Percentiles rank a stretch among this genome's conserved stretches.
These are phyloP conservation scores for Ammodytes marinus DNA, from an alignment of 2,113 vertebrate species.

Conservation along the genomic window DNA sequence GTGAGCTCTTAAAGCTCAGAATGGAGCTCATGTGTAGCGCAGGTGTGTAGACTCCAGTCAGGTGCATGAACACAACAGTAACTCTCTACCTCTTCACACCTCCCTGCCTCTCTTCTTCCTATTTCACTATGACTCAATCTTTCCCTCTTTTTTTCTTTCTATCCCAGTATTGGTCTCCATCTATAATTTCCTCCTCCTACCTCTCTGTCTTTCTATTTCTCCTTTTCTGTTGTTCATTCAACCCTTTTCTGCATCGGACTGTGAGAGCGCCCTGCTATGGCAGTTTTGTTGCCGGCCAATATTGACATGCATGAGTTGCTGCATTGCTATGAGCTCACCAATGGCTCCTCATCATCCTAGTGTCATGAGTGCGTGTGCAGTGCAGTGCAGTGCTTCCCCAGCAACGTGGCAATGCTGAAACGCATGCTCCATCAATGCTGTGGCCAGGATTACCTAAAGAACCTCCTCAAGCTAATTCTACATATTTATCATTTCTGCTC, in stretches of 20 bases:
- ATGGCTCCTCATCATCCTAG: conserved; percentile 58
- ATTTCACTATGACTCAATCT: conserved; percentile 29
- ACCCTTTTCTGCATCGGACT: conserved; percentile 70
- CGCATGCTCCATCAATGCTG: conserved; percentile 79
- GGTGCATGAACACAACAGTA: conserved; percentile 79
- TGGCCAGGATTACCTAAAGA: conserved; percentile 80
- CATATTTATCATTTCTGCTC: conserved; percentile 61
- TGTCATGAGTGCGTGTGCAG: conserved; percentile 66
- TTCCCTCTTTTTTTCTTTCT: conserved; percentile 9
- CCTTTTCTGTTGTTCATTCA: conserved; percentile 19
- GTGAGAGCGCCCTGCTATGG: conserved; percentile 77
- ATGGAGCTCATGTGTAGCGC: conserved; percentile 83
- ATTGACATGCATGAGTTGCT: conserved; percentile 81
- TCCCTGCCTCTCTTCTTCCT: conserved; percentile 41
- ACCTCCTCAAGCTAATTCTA: conserved; percentile 76
- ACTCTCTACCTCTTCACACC: conserved; percentile 24
- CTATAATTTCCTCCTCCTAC: conserved; percentile 8
- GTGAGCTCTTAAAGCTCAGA: conserved; percentile 87
- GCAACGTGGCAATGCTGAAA: conserved; percentile 68
- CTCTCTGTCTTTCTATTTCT: conserved; percentile 14
- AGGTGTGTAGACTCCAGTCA: conserved; percentile 86
- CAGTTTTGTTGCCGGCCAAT: conserved; percentile 71
- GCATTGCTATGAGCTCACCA: conserved; percentile 69
- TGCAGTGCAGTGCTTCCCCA: conserved; percentile 67
- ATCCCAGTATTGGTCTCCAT: conserved; percentile 8